Percentiles rank a stretch among this genome's conserved stretches.
Evolutionary conservation across 2,113 vertebrate species (phyloP).

Genomic region (Pseudorectes ferrugineus): DNA sequence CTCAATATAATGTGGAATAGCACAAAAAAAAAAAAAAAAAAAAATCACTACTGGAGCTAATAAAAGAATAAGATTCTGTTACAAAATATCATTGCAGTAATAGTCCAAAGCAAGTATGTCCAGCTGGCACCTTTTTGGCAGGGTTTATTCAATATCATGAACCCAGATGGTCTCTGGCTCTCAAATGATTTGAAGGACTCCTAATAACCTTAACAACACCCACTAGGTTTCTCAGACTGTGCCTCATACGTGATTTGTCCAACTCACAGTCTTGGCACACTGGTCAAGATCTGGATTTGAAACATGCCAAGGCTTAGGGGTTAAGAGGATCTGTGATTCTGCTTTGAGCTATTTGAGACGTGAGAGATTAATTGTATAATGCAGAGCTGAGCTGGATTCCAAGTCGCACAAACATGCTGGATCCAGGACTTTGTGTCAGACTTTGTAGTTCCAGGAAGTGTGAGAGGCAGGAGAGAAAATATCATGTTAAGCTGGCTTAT

Average conservation of each 20-base stretch:
- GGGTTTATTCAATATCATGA: neutral
- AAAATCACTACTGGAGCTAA: neutral
- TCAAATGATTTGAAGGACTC: neutral
- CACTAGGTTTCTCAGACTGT: neutral
- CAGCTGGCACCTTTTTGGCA: neutral
- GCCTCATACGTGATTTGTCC: neutral
- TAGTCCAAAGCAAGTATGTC: neutral
- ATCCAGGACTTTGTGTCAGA: neutral
- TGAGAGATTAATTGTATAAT: neutral
- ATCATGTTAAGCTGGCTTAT: neutral
- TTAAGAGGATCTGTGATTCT: neutral
- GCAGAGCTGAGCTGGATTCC: neutral
- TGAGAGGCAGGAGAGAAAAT: neutral
- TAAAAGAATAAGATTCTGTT: neutral
- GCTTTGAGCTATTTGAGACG: neutral
- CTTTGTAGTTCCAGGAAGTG: neutral
- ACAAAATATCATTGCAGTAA: neutral
- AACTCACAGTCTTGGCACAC: neutral
- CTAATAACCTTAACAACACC: neutral
- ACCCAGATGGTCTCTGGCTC: neutral
- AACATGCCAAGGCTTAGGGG: neutral
- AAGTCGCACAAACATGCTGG: neutral
- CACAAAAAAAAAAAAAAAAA: neutral
- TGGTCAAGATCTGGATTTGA: neutral
- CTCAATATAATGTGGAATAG: neutral